Evolutionary conservation across 1,140 invertebrate species (phyloP).

Genomic region (Pentalonia nigronervosa): DNA sequence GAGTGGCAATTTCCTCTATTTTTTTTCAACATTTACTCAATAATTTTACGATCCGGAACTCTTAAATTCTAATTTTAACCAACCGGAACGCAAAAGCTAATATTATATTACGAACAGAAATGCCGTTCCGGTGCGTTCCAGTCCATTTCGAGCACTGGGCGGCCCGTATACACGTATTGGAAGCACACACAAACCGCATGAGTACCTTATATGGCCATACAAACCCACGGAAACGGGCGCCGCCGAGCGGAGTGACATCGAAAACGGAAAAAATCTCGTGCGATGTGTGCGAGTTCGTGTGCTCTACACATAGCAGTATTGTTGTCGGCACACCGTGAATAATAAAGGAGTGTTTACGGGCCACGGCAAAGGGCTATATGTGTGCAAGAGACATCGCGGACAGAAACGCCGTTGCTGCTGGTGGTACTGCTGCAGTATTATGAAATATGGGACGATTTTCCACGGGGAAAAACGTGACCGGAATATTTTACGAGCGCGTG

Average conservation of each 20-base stretch:
- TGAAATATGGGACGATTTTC: constrained; percentile 52
- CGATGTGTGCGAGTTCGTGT: background rate
- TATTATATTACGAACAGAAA: no score
- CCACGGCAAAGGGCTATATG: background rate
- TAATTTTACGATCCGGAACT: no score
- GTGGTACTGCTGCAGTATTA: background rate
- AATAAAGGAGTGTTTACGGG: constrained; percentile 46
- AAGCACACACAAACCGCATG: background rate
- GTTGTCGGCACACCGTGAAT: constrained; percentile 42
- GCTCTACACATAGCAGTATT: background rate
- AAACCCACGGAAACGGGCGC: background rate
- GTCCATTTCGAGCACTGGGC: no score
- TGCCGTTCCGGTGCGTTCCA: no score
- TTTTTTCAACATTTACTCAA: no score
- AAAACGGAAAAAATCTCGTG: background rate
- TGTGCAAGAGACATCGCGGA: constrained; percentile 35
- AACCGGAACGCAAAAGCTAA: no score
- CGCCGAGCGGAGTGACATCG: background rate
- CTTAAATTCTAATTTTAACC: no score
- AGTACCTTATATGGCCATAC: background rate
- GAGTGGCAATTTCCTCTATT: no score
- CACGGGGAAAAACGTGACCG: constrained; percentile 31
- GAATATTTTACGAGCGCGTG: constrained; percentile 35
- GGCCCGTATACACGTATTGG: background rate
- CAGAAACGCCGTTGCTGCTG: background rate